phyloP scores from a whole-genome alignment of 2,797 vertebrate species.

The Lepilemur septentrionalis region DNA sequence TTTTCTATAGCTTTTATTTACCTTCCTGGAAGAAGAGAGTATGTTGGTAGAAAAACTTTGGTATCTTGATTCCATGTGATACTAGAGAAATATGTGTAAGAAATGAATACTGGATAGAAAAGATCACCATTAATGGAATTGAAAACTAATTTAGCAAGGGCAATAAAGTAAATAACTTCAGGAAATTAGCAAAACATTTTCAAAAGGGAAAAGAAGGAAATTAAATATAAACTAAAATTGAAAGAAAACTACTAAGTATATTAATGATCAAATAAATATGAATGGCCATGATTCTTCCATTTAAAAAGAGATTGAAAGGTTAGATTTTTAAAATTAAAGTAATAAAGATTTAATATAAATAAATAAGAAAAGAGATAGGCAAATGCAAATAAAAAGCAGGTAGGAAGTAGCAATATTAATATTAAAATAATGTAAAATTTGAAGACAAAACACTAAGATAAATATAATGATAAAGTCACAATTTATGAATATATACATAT shows the following conservation, averaged over 20 bases:
- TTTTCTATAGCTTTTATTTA: not conserved
- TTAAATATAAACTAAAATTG: not conserved
- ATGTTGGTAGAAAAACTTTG: not conserved
- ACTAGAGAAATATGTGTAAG: not conserved
- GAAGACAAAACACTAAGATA: not conserved
- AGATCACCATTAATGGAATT: not conserved
- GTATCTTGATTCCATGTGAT: not conserved
- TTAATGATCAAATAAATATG: not conserved
- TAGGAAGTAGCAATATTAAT: not conserved
- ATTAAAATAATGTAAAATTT: not conserved
- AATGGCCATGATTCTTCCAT: not conserved
- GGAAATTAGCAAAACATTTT: not conserved
- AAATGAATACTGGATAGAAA: not conserved
- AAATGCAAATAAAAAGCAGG: slow-evolving; percentile 6
- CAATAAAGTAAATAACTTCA: not conserved
- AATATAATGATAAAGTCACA: not conserved
- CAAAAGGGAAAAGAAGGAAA: not conserved
- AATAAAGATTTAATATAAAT: not conserved
- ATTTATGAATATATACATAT: not conserved
- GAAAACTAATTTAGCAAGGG: not conserved
- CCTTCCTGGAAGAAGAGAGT: not conserved
- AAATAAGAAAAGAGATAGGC: not conserved
- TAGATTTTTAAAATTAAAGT: not conserved
- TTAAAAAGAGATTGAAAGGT: not conserved
- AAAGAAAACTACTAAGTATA: not conserved